phyloP scores from a whole-genome alignment of 2,888 invertebrate species.

The Eupithecia inturbata region DNA sequence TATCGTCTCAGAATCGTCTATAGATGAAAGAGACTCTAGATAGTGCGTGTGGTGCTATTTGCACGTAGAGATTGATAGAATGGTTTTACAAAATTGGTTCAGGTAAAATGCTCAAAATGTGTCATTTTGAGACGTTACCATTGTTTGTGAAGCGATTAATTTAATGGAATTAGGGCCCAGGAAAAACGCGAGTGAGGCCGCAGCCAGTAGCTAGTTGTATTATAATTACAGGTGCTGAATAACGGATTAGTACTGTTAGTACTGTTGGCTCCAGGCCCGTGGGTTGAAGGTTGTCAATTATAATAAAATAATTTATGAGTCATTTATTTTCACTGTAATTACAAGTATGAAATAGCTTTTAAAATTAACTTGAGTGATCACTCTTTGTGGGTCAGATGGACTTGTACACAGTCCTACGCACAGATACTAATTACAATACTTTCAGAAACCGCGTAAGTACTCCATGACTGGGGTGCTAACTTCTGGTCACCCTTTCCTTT shows the following conservation, averaged over 20 bases:
- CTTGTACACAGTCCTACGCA: background rate
- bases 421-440: background rate
- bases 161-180: background rate
- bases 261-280: conserved; percentile 1
- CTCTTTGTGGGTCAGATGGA: background rate
- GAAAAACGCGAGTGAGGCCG: background rate
- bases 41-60: too few relatives aligned
- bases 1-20: too few relatives aligned
- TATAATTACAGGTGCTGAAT: conserved; percentile 14
- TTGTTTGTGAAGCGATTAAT: too few relatives aligned
- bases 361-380: background rate
- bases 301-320: conserved; percentile 10
- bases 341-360: conserved; percentile 12
- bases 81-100: too few relatives aligned
- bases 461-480: too few relatives aligned
- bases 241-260: conserved; percentile 7
- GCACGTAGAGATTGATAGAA: too few relatives aligned
- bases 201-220: background rate
- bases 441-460: too few relatives aligned
- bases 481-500: too few relatives aligned
- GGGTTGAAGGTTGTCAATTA: conserved; percentile 11
- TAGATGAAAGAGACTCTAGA: too few relatives aligned
- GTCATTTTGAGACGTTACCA: too few relatives aligned
- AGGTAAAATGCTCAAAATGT: too few relatives aligned
- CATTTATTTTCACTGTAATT: conserved; percentile 13